Conservation (phyloP, 2,113 vertebrate species). For the Dasyprocta punctata region DNA sequence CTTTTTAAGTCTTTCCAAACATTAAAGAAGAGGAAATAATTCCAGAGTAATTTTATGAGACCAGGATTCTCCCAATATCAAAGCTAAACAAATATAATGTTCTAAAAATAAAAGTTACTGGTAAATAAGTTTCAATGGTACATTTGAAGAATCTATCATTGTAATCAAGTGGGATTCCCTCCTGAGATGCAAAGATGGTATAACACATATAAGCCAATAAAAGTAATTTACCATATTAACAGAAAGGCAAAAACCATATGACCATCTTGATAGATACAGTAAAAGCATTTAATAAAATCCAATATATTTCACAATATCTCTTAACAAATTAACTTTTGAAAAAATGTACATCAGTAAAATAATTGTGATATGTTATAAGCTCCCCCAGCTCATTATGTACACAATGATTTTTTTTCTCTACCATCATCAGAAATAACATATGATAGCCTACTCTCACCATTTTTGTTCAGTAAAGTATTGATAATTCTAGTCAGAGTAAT, state of each 20-base stretch:
- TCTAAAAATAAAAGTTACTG: background rate
- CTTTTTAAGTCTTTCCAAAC: background rate
- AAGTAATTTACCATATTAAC: background rate
- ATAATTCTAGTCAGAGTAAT: background rate
- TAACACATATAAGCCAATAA: background rate
- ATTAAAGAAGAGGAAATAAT: background rate
- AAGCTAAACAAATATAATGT: background rate
- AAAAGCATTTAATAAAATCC: background rate
- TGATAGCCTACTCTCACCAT: background rate
- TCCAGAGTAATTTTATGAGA: background rate
- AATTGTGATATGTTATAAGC: background rate
- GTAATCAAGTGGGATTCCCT: background rate
- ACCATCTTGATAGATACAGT: background rate
- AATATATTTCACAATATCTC: background rate
- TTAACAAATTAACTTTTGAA: background rate
- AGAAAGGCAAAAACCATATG: background rate
- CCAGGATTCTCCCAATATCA: background rate
- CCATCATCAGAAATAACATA: background rate
- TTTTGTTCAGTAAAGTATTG: background rate
- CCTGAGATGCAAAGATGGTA: background rate
- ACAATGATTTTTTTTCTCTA: background rate
- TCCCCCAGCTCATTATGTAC: background rate
- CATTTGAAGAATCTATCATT: background rate
- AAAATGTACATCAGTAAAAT: background rate
- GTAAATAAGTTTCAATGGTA: too few relatives aligned